phyloP scores from a whole-genome alignment of 64 coral and sea anemone species.

The Hydrozoanthus tunicans region DNA sequence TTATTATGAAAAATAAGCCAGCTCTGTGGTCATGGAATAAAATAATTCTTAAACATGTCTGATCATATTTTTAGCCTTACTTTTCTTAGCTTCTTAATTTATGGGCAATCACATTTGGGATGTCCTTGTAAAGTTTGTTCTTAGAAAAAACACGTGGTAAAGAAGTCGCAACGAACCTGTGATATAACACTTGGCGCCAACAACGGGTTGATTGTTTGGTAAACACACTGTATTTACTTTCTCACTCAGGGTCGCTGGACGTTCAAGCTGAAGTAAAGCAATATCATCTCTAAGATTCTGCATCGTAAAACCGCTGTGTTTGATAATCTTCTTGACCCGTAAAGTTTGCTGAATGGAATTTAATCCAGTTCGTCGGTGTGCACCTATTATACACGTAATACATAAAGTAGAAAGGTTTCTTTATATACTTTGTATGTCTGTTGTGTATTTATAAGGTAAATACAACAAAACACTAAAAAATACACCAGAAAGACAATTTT shows the following conservation, averaged over 20 bases:
- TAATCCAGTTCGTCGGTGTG: slow-evolving; percentile 34
- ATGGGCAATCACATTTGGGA: too few species aligned
- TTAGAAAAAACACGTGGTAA: neutral
- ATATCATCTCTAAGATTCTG: slow-evolving; percentile 62
- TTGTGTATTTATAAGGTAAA: too few species aligned
- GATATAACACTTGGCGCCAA: slow-evolving; percentile 55
- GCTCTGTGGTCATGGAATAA: too few species aligned
- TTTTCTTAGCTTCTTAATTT: too few species aligned
- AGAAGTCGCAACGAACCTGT: slow-evolving; percentile 47
- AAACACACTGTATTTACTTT: slow-evolving; percentile 63
- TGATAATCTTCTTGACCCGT: slow-evolving; percentile 36
- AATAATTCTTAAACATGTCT: too few species aligned
- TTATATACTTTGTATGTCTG: too few species aligned
- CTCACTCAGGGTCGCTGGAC: slow-evolving; percentile 44
- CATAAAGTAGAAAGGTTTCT: too few species aligned
- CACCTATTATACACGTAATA: slow-evolving; percentile 7
- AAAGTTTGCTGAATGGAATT: slow-evolving; percentile 36
- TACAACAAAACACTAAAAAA: too few species aligned
- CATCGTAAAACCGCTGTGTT: neutral
- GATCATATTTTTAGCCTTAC: too few species aligned
- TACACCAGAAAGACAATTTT: too few species aligned
- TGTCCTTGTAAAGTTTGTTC: too few species aligned
- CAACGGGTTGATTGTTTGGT: slow-evolving; percentile 24
- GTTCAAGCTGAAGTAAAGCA: slow-evolving; percentile 66
- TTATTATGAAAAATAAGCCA: too few species aligned